These are phyloP conservation scores for Caloenas nicobarica DNA, from an alignment of 2,113 vertebrate genomes.

Conservation along the genomic window DNA sequence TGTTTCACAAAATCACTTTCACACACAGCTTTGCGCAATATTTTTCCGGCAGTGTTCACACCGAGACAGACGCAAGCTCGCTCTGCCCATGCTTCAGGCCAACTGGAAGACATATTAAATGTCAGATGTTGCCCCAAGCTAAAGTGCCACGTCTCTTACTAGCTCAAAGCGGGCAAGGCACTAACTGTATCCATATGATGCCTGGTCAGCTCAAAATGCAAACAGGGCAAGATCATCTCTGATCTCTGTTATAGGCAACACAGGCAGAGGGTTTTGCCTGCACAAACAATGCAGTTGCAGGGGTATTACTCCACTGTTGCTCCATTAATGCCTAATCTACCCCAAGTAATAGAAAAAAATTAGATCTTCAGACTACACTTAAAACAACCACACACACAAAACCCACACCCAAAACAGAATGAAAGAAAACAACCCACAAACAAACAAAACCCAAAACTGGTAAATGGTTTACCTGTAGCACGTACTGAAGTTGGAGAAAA, in stretches of 20 bases:
- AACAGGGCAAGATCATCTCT: slow-evolving; percentile 27
- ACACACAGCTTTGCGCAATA: not conserved
- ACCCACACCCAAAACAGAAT: no score
- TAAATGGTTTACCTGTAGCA: not conserved
- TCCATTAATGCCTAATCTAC: not conserved
- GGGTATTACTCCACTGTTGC: not conserved
- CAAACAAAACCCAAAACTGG: not conserved
- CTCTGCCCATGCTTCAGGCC: not conserved
- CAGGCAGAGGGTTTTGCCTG: not conserved
- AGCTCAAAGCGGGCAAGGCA: not conserved
- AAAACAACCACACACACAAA: not conserved
- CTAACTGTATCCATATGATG: slow-evolving; percentile 24
- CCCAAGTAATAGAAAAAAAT: not conserved
- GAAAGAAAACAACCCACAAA: no score
- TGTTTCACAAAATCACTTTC: not conserved
- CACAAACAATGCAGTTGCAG: not conserved
- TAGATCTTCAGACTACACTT: not conserved
- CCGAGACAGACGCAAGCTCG: not conserved
- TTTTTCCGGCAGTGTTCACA: not conserved
- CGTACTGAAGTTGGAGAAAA: not conserved
- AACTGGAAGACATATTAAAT: slow-evolving; percentile 23
- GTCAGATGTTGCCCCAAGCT: not conserved
- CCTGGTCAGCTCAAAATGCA: slow-evolving; percentile 18
- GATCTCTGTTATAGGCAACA: not conserved
- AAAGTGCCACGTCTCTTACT: not conserved